Conservation (phyloP, 2,888 invertebrate genomes). For the Aradus depressus region DNA sequence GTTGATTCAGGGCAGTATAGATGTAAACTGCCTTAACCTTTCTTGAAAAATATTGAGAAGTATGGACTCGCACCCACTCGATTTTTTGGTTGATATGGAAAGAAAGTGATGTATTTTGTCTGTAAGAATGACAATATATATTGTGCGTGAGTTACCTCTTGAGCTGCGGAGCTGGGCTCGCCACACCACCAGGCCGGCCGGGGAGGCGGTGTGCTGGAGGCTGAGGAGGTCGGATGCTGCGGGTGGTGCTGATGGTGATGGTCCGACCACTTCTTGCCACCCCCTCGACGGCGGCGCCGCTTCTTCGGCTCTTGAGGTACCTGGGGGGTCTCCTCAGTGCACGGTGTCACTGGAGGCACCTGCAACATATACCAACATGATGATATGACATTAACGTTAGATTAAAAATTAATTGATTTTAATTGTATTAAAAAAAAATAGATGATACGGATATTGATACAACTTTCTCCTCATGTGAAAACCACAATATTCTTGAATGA, state of each 20-base stretch:
- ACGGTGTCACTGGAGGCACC: constrained; percentile 53
- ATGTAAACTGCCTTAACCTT: no score
- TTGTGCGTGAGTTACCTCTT: no score
- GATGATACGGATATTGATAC: no score
- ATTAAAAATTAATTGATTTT: not conserved
- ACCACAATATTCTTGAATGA: not conserved
- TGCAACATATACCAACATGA: not conserved
- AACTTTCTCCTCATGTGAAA: not conserved
- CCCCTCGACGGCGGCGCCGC: constrained; percentile 11
- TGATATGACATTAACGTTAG: not conserved
- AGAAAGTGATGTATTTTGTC: no score
- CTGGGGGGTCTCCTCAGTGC: constrained; percentile 37
- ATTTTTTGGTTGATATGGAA: no score
- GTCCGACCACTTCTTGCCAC: constrained; percentile 9
- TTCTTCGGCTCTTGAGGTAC: constrained; percentile 21
- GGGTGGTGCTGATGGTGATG: constrained; percentile 6
- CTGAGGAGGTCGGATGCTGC: constrained; percentile 5
- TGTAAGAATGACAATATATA: no score
- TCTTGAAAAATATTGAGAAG: no score
- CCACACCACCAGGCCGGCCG: constrained; percentile 19
- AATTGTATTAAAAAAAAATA: not conserved
- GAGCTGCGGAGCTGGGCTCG: constrained; percentile 59
- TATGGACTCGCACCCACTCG: no score
- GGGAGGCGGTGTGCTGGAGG: constrained; percentile 17
- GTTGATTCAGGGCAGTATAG: no score